Evolutionary conservation across 2,888 invertebrate species (phyloP).

Genomic region (Agonopterix alstromeriana): DNA sequence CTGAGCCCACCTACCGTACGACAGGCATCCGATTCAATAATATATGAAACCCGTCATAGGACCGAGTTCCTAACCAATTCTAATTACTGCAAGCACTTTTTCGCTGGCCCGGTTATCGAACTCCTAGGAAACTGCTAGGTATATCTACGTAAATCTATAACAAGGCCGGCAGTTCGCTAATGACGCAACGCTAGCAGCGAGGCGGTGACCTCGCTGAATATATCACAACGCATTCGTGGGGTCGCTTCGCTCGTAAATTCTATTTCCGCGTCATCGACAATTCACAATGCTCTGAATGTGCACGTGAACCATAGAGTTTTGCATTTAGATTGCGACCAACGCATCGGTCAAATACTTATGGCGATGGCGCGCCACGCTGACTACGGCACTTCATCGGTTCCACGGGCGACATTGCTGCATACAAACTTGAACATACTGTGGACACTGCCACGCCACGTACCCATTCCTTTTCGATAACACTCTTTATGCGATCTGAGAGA

Average conservation of each 20-base stretch:
- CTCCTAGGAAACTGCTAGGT: slow-evolving; percentile 27
- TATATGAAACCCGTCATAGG: slow-evolving; percentile 43
- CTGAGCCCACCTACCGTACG: slow-evolving; percentile 34
- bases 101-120: slow-evolving; percentile 62
- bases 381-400: slow-evolving; percentile 38
- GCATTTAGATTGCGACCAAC: slow-evolving; percentile 42
- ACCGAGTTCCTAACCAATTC: slow-evolving; percentile 28
- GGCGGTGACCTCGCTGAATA: slow-evolving; percentile 55
- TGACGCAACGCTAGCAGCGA: slow-evolving; percentile 47
- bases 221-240: slow-evolving; percentile 34
- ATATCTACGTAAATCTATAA: slow-evolving; percentile 31
- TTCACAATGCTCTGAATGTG: slow-evolving; percentile 25
- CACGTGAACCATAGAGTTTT: slow-evolving; percentile 29
- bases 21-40: slow-evolving; percentile 42
- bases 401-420: slow-evolving; percentile 23
- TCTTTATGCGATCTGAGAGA: slow-evolving; percentile 35
- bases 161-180: slow-evolving; percentile 46
- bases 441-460: slow-evolving; percentile 35
- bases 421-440: slow-evolving; percentile 36
- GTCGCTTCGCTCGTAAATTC: slow-evolving; percentile 51
- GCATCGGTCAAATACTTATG: slow-evolving; percentile 25
- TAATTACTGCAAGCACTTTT: slow-evolving; percentile 51
- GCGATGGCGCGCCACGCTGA: slow-evolving; percentile 43
- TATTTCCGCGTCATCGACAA: slow-evolving; percentile 57
- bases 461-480: slow-evolving; percentile 36